Conservation (phyloP, 2,797 vertebrate genomes). For the Benthosema pterotum region DNA sequence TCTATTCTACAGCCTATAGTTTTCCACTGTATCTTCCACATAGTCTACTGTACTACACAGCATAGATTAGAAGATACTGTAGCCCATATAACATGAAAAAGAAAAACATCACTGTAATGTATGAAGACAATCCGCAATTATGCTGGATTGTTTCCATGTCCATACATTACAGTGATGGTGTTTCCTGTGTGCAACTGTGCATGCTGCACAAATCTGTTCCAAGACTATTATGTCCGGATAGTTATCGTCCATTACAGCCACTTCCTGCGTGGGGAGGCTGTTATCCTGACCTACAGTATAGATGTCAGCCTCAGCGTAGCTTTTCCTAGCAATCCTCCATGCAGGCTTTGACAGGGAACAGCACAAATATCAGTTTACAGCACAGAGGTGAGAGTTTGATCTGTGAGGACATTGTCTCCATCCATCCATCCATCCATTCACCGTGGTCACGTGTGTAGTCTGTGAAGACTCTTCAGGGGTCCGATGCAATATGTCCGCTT, state of each 20-base stretch:
- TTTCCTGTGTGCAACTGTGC: background rate
- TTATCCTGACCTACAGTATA: background rate
- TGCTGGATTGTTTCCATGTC: too few relatives aligned
- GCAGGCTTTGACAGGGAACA: constrained; percentile 1
- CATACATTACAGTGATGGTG: background rate
- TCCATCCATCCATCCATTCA: too few relatives aligned
- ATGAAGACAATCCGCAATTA: too few relatives aligned
- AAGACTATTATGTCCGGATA: background rate
- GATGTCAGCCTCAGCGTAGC: constrained; percentile 3
- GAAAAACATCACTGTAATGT: too few relatives aligned
- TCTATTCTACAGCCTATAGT: too few relatives aligned
- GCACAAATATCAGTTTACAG: background rate
- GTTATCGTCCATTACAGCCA: background rate
- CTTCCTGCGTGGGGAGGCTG: background rate
- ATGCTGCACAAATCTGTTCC: background rate
- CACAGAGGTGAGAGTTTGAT: background rate
- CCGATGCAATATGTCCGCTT: background rate
- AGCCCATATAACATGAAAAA: too few relatives aligned
- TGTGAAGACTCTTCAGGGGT: background rate
- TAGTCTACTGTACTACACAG: too few relatives aligned
- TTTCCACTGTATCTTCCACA: too few relatives aligned
- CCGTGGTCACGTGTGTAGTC: background rate
- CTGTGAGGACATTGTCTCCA: too few relatives aligned
- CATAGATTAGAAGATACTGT: too few relatives aligned
- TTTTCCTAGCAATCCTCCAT: background rate